Base-by-base conservation (phyloP, 2,113 vertebrate species). In the Pygathrix nemaeus region DNA sequence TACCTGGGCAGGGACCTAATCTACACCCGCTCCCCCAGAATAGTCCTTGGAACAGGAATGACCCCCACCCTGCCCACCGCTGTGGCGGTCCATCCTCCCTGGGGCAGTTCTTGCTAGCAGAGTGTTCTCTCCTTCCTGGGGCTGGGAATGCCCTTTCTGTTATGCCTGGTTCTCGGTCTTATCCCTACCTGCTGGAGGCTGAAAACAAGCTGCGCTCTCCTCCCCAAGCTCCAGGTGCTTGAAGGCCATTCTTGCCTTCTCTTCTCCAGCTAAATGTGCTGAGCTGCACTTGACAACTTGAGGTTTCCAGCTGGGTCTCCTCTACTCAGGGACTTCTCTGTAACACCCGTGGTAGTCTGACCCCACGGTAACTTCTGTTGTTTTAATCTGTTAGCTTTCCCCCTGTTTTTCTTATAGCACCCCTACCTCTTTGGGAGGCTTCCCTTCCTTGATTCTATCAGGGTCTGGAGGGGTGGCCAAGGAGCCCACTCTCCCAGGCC, bases 311-410 rank as follows among this genome's bases (percentile, higher is more conserved):
- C 20, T 17, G 1, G 18, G 57, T 20, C 1, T 64, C 52, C 27
- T 12, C 1, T 0, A 13, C 13, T 10, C 57, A 30, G 20, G 30
- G 35, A 4, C 27, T 18, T 23, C 10, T n/a, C 83, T 3, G 32
- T n/a, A 13, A n/a, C 6, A 2, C 3, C 30, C 5, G 0, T 0
- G 3, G 50, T 12, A 3, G 23, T 50, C 68, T 48, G 21, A 23
- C 3, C 43, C 23, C 32, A 16, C 0, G 0, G 35, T 23, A 66
- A 30, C 32, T 27, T n/a, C 76, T 11, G 14, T 6, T 21, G 4
- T 78, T 96, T 93, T 45, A 40, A 50, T n/a, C 45, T 76, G n/a
- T 30, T 35, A 57, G 17, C 8, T 16, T 18, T 21, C 7, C 25
- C 23, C 32, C 45, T 2, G 6, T 84, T 50, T 76, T 43, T 23